Conservation (phyloP, 1,140 invertebrate genomes). For the Lepidotrigona ventralis region DNA sequence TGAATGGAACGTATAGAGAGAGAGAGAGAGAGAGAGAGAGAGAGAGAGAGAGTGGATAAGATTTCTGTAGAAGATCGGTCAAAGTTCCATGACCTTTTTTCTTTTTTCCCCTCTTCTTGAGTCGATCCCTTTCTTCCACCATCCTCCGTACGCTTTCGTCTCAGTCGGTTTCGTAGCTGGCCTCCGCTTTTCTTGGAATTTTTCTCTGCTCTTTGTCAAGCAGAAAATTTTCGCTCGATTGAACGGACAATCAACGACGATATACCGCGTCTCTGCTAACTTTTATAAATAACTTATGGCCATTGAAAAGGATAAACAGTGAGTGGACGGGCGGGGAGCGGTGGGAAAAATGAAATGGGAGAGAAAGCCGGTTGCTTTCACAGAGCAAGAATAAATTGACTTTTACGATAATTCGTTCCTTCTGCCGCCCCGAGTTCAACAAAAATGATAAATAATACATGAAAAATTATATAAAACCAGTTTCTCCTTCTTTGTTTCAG, state of each 20-base stretch:
- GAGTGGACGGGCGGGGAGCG: not conserved
- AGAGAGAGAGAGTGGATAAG: not conserved
- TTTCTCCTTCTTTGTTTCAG: constrained; percentile 8
- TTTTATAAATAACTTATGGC: constrained; percentile 58
- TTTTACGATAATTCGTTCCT: not conserved
- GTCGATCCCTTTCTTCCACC: not conserved
- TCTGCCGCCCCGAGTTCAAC: not conserved
- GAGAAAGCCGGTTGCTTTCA: not conserved
- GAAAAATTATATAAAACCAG: not conserved
- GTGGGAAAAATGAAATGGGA: not conserved
- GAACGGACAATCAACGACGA: constrained; percentile 46
- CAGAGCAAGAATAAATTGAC: not conserved
- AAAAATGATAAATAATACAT: not conserved
- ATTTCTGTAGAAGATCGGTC: not conserved
- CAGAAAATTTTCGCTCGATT: constrained; percentile 56
- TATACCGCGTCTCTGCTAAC: constrained; percentile 48
- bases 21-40: too few species aligned
- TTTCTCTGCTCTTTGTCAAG: constrained; percentile 39
- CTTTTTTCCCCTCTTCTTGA: too few species aligned
- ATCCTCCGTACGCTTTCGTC: not conserved
- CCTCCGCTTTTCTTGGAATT: not conserved
- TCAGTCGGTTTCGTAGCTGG: not conserved
- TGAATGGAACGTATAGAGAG: not conserved
- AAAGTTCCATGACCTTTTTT: constrained; percentile 17
- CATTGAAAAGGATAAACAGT: constrained; percentile 37